phyloP scores from a whole-genome alignment of 2,797 vertebrate genomes.

The Moxostoma hubbsi region DNA sequence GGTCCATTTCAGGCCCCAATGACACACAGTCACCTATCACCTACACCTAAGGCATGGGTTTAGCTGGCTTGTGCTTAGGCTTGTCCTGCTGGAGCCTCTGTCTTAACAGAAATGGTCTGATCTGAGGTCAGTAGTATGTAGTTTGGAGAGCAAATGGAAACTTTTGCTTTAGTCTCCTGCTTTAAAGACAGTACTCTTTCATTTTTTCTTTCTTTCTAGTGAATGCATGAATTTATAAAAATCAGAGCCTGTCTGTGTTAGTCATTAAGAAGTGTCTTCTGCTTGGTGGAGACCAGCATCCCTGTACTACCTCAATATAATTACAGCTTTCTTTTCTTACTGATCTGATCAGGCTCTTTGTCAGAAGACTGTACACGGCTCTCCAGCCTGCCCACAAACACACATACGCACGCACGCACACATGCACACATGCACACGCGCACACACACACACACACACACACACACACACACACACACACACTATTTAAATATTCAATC shows the following conservation, averaged over 20 bases:
- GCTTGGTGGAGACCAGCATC: constrained; percentile 7
- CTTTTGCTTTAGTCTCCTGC: too few species aligned
- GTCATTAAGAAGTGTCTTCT: constrained; percentile 26
- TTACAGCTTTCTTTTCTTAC: constrained; percentile 47
- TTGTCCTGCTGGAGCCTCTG: not conserved
- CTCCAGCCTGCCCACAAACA: not conserved
- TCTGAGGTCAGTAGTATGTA: not conserved
- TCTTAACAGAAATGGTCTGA: not conserved
- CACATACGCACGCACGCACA: constrained; percentile 3
- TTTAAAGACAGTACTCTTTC: too few species aligned
- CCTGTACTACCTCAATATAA: constrained; percentile 39
- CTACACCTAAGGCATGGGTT: not conserved
- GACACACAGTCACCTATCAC: not conserved
- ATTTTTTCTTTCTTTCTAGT: not conserved
- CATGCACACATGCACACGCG: not conserved
- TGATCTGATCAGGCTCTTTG: constrained; percentile 38
- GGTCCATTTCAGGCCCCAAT: constrained; percentile 46
- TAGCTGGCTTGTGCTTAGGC: not conserved
- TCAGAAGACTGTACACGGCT: constrained; percentile 19
- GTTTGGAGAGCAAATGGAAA: not conserved
- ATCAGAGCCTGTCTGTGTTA: constrained; percentile 22
- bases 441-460: not conserved
- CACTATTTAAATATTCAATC: constrained; percentile 26
- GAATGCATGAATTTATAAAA: constrained; percentile 20
- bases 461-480: not conserved